Conservation (phyloP, 2,888 invertebrate species). For the Heliconius ethilla region DNA sequence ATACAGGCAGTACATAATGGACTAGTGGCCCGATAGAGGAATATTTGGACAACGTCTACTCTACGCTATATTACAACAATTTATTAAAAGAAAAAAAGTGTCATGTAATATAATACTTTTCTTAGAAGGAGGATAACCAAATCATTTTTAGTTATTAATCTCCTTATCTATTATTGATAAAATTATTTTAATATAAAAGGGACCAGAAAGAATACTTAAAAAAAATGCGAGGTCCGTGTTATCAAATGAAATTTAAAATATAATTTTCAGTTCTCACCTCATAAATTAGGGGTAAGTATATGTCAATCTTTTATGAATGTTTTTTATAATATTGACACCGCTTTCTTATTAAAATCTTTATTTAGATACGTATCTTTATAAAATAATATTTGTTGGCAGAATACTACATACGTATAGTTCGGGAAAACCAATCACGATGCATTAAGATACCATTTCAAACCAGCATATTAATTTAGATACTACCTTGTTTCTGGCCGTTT, state of each 20-base stretch:
- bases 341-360: no score
- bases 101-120: no score
- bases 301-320: no score
- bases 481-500: constrained; percentile 74
- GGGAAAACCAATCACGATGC: not conserved
- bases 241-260: not conserved
- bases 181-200: not conserved
- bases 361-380: not conserved
- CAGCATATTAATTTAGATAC: not conserved
- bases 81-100: not conserved
- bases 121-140: not conserved
- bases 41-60: not conserved
- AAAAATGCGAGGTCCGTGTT: not conserved
- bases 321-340: no score
- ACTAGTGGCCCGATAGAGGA: not conserved
- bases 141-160: not conserved
- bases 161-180: not conserved
- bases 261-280: not conserved
- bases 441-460: not conserved
- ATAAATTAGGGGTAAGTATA: no score
- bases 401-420: not conserved
- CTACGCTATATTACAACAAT: not conserved
- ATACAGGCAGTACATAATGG: not conserved
- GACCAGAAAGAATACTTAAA: not conserved
- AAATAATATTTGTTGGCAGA: not conserved